Conservation (phyloP, 2,888 invertebrate genomes). For the Lumbricus terrestris region DNA sequence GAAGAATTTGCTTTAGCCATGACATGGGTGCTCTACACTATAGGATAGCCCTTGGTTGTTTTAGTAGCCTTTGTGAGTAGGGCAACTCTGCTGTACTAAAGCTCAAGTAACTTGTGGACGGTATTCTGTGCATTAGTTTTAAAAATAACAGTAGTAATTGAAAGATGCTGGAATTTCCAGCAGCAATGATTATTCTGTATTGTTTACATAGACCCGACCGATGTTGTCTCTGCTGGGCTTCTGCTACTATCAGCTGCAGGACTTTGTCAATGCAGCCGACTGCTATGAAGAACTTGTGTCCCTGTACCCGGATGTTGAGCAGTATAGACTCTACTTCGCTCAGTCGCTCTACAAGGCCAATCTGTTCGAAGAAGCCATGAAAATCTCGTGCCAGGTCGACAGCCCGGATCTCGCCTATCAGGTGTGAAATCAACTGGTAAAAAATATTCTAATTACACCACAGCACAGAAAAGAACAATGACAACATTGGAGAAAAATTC, state of each 20-base stretch:
- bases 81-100: too few species aligned
- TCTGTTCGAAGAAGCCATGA: constrained; percentile 87
- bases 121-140: too few species aligned
- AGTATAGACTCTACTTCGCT: constrained; percentile 89
- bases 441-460: background rate
- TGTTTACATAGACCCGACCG: constrained; percentile 72
- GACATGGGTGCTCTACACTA: too few species aligned
- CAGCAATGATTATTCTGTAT: constrained; percentile 38
- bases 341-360: constrained; percentile 94
- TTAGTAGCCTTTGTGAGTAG: too few species aligned
- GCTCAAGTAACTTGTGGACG: too few species aligned
- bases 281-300: constrained; percentile 90
- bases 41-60: too few species aligned
- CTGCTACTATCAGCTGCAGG: constrained; percentile 88
- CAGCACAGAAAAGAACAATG: too few species aligned
- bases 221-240: constrained; percentile 91
- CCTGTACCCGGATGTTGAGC: constrained; percentile 77
- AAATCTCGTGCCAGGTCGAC: constrained; percentile 62
- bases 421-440: constrained; percentile 37
- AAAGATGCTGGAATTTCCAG: too few species aligned
- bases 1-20: too few species aligned
- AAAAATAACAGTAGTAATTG: too few species aligned
- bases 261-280: constrained; percentile 87
- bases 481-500: too few species aligned
- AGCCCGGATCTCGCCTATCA: constrained; percentile 50